A percentile compares a stretch with the other conserved stretches of the same genome.
These are phyloP conservation scores for Drosophila lowei DNA, from an alignment of 1,140 invertebrate genomes.

Conservation along the genomic window DNA sequence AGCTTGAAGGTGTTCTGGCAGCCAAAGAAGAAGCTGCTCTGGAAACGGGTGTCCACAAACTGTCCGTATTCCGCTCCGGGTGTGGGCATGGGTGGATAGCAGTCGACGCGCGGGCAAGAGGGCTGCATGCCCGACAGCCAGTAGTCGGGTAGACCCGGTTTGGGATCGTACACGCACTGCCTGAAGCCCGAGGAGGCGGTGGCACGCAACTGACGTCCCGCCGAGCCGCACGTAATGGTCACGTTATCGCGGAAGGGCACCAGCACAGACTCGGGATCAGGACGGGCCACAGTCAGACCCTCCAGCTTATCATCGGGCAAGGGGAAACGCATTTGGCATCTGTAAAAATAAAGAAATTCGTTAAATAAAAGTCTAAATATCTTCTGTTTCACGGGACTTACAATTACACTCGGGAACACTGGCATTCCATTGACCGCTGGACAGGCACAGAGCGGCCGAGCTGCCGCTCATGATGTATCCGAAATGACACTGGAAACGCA, in stretches of 20 bases:
- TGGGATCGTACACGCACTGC: constrained; percentile 98
- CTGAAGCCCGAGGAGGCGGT: constrained; percentile 92
- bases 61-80: constrained; percentile 96
- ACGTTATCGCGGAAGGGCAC: constrained; percentile 96
- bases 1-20: constrained; percentile 98
- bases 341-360: constrained; percentile 74
- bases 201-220: constrained; percentile 90
- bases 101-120: constrained; percentile 93
- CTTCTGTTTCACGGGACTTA: constrained; percentile 83
- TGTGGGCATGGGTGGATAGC: constrained; percentile 92
- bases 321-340: constrained; percentile 94
- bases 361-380: background rate
- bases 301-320: constrained; percentile 95
- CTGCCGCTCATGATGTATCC: constrained; percentile 96
- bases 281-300: constrained; percentile 89
- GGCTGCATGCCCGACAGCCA: constrained; percentile 95
- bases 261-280: constrained; percentile 90
- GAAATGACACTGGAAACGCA: constrained; percentile 97
- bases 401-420: constrained; percentile 95
- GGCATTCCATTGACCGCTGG: constrained; percentile 96
- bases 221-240: constrained; percentile 90
- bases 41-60: constrained; percentile 93
- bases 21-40: constrained; percentile 97
- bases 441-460: constrained; percentile 92
- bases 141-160: constrained; percentile 93